These are phyloP conservation scores for Metopia argyrocephala DNA, from an alignment of 2,888 invertebrate genomes.

Conservation along the genomic window DNA sequence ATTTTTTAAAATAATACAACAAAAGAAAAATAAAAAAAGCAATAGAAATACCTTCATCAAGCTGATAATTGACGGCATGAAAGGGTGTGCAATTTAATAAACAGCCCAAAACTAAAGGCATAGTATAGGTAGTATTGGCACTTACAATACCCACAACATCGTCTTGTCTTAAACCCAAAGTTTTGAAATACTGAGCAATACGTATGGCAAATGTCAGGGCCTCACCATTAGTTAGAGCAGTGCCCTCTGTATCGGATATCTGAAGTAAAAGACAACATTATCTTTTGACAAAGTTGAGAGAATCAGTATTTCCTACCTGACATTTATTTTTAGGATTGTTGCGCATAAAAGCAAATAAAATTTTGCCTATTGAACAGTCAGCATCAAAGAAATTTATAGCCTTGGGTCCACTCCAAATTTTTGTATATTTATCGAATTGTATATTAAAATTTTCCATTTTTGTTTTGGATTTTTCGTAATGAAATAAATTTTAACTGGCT, in stretches of 20 bases:
- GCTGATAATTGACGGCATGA: constrained; percentile 73
- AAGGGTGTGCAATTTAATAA: constrained; percentile 74
- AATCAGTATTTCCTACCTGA: constrained; percentile 67
- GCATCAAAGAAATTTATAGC: constrained; percentile 72
- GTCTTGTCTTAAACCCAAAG: constrained; percentile 71
- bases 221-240: constrained; percentile 72
- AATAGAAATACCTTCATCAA: constrained; percentile 69
- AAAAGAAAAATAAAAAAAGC: not conserved
- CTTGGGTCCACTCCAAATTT: constrained; percentile 75
- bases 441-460: constrained; percentile 70
- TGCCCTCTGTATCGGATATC: constrained; percentile 75
- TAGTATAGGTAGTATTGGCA: constrained; percentile 72
- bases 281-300: too few species aligned
- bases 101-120: constrained; percentile 74
- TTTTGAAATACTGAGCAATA: constrained; percentile 73
- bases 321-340: constrained; percentile 73
- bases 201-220: constrained; percentile 73
- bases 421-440: constrained; percentile 75
- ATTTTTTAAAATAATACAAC: not conserved
- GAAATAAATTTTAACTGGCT: not conserved
- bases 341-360: constrained; percentile 74
- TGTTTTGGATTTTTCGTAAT: not conserved
- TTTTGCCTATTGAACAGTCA: constrained; percentile 75
- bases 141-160: constrained; percentile 75
- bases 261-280: too few species aligned